Conservation (phyloP, 2,888 invertebrate species). For the Drosophila pseudotakahashii region DNA sequence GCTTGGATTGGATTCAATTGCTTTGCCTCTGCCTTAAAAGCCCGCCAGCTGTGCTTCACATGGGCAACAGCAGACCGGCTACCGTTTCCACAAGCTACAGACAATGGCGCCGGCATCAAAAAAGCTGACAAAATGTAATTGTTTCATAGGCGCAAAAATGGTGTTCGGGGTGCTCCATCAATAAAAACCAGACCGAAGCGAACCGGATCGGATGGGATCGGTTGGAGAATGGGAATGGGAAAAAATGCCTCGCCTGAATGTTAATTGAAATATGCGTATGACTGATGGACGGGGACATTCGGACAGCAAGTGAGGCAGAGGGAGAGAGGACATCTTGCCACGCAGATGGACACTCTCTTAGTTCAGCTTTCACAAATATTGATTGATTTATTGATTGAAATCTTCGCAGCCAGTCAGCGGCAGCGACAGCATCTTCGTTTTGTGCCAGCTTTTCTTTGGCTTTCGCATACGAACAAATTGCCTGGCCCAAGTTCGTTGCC, state of each 20-base stretch:
- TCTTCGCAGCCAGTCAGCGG: slow-evolving; percentile 60
- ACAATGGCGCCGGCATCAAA: slow-evolving; percentile 44
- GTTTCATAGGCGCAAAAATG: slow-evolving; percentile 71
- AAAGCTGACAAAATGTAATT: slow-evolving; percentile 74
- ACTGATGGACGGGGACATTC: slow-evolving; percentile 64
- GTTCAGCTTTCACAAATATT: slow-evolving; percentile 76
- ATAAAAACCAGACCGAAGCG: slow-evolving; percentile 58
- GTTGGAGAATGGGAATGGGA: slow-evolving; percentile 45
- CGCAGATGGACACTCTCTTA: slow-evolving; percentile 57
- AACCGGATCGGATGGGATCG: slow-evolving; percentile 42
- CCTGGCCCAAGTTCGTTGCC: slow-evolving; percentile 67
- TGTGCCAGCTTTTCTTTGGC: slow-evolving; percentile 57
- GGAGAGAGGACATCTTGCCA: slow-evolving; percentile 32
- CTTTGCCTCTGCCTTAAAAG: slow-evolving; percentile 36
- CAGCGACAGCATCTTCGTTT: slow-evolving; percentile 53
- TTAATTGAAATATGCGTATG: slow-evolving; percentile 78
- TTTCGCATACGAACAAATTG: slow-evolving; percentile 66
- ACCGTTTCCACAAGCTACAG: slow-evolving; percentile 50
- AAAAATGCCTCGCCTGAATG: slow-evolving; percentile 69
- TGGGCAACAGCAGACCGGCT: slow-evolving; percentile 49
- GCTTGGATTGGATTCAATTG: slow-evolving; percentile 18
- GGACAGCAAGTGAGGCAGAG: slow-evolving; percentile 13
- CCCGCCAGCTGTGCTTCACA: slow-evolving; percentile 56
- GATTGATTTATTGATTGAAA: slow-evolving; percentile 79
- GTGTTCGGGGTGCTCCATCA: slow-evolving; percentile 52